Conservation (phyloP, 2,797 vertebrate species). For the Sebastes jordani region DNA sequence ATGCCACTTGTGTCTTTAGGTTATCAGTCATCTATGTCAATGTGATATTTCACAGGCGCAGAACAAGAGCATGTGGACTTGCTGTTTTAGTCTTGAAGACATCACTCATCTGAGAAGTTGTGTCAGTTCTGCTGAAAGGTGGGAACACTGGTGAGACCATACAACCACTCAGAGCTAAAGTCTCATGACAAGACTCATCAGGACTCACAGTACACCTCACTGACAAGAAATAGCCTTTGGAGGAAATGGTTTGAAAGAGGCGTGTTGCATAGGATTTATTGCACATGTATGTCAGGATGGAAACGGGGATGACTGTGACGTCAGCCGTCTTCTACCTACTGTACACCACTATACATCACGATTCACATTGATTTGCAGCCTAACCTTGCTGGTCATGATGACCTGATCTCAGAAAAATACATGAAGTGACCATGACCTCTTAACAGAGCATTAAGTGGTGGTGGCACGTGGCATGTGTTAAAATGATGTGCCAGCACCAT, state of each 20-base stretch:
- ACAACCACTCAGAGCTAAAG: not conserved
- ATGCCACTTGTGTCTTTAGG: not conserved
- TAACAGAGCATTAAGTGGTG: too few relatives aligned
- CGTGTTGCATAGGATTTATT: not conserved
- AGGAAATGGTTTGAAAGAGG: not conserved
- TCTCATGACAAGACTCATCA: conserved; percentile 4
- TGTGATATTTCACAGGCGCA: not conserved
- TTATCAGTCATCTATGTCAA: not conserved
- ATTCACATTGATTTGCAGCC: not conserved
- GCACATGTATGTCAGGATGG: not conserved
- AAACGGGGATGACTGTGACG: not conserved
- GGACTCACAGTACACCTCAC: not conserved
- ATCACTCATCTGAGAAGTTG: not conserved
- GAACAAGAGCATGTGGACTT: not conserved
- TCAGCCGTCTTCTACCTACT: not conserved
- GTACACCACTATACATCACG: too few relatives aligned
- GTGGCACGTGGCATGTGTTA: too few relatives aligned
- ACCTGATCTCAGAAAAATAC: too few relatives aligned
- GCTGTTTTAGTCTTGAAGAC: not conserved
- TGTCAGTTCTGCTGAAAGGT: conserved; percentile 1
- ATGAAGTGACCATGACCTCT: too few relatives aligned
- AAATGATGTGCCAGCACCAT: too few relatives aligned
- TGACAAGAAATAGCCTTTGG: not conserved
- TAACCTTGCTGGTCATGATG: too few relatives aligned
- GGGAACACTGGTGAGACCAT: not conserved